phyloP scores from a whole-genome alignment of 2,888 invertebrate genomes.

The Tipula lateralis region DNA sequence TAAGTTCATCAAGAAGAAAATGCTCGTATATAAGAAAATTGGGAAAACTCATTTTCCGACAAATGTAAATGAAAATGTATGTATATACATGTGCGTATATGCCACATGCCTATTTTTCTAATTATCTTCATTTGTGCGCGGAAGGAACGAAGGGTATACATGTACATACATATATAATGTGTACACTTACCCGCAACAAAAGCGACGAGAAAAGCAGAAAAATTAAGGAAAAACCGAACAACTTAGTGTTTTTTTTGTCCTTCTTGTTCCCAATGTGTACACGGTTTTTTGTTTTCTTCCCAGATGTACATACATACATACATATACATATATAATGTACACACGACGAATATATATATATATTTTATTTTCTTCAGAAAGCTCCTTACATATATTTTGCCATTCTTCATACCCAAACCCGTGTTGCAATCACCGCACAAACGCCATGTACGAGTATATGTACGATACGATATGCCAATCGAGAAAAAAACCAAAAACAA shows the following conservation, averaged over 20 bases:
- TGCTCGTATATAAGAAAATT: neutral
- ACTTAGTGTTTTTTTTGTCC: neutral
- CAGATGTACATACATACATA: neutral
- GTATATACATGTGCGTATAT: neutral
- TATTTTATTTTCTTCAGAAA: neutral
- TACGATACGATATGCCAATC: neutral
- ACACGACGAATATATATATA: constrained; percentile 4
- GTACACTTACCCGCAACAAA: constrained; percentile 19
- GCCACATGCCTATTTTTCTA: constrained; percentile 14
- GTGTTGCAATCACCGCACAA: neutral
- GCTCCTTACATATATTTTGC: neutral
- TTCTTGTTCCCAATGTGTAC: neutral
- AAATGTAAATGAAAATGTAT: neutral
- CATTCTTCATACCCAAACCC: neutral
- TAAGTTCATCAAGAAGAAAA: neutral
- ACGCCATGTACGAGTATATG: too few relatives aligned
- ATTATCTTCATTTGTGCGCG: constrained; percentile 19
- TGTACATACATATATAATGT: too few relatives aligned
- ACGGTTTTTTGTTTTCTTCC: too few relatives aligned
- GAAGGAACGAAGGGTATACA: neutral
- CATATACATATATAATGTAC: neutral
- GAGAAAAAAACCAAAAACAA: neutral
- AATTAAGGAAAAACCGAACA: neutral
- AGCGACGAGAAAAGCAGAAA: neutral
- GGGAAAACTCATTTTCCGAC: constrained; percentile 5